Base-by-base conservation (phyloP, 2,113 vertebrate genomes). In the Psephotus haematonotus region DNA sequence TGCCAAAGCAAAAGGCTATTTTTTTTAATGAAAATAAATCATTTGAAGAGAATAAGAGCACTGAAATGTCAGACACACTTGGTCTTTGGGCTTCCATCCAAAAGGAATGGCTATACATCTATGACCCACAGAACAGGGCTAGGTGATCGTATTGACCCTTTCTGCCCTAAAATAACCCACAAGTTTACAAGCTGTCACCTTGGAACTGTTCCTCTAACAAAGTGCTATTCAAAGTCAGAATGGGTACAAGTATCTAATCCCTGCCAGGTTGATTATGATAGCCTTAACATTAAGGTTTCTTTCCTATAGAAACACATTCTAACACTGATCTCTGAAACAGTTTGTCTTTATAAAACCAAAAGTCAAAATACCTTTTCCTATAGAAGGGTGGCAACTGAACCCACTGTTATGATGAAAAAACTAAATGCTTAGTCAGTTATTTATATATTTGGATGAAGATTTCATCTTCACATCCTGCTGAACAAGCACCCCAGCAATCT, bases 401-500 rank as follows among this genome's bases (percentile, higher is more conserved):
- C 31, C 70, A 60, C 63, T 16, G 17, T 77, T 80, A 44, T 3
- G 15, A 80, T 13, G 19, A 15, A 59, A 62, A 83, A 92, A 69
- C 19, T 43, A 49, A 94, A 85, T 85, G 33, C 46, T 25, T 53
- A n/a, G 37, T 67, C 46, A 68, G 83, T 88, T 83, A 90, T 35
- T 79, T 81, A 35, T 71, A 39, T 74, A 92, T 93, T 90, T 77
- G 79, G 86, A 94, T 63, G 64, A 59, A 53, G 63, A 90, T 25
- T 57, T 86, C 69, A 44, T 88, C 67, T 70, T 74, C 55, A 37
- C 46, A 16, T 92, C 60, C 52, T 78, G 88, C 93, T 96, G 92
- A 97, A 39, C 55, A 90, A 94, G 90, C 83, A 90, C 9, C 77
- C 90, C 90, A 77, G 82, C 79, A 90, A 75, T 84, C 24, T 88